Evolutionary conservation across 2,113 vertebrate genomes (phyloP), one percentile per base, ranked within the genome.

Genomic region (Platysternon megacephalum): DNA sequence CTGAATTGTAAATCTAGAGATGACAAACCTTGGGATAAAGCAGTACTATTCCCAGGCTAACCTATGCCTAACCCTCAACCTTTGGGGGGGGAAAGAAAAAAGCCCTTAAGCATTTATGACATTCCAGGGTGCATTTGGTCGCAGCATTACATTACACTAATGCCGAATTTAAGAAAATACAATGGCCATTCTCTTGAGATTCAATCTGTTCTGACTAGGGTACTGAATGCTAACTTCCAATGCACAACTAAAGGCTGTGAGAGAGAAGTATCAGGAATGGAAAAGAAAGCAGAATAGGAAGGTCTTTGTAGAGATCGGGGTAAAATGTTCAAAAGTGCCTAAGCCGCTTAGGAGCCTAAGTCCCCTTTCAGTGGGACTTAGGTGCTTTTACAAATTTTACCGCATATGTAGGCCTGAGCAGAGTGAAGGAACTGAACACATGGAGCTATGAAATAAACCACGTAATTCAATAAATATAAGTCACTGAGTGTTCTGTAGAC

Each of bases 1-100:
- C 87, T 65, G 26, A 68, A 83, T 19, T 89, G 78, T 89, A 90
- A 88, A 89, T 90, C 83, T 61, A 80, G 65, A 72, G 85, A 84
- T 93, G 86, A 49, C 48, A 72, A 78, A 84, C 85, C 92, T 89
- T 84, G 91, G 83, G 87, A 42, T 86, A 88, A 94, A 94, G 72
- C 91, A 82, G 79, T 92, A 42, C 89, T 92, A 86, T 49, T 56
- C 51, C 65, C 65, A 21, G 78, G 93, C 86, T 97, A 94, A 96
- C 96, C 91, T 90, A 94, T 90, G 82, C 88, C 90, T 55, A 17
- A 72, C 84, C 42, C 42, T 61, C 83, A 93, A 85, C 56, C 90
- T 94, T 5, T 58, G 94, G 94, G 92, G 93, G 93, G 95, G 94
- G 92, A 93, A 93, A 91, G 93, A 87, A 86, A 92, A 88, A 93